Evolutionary conservation across 2,113 vertebrate species (phyloP), one percentile per base, ranked within the genome.

Genomic region (Saguinus midas): DNA sequence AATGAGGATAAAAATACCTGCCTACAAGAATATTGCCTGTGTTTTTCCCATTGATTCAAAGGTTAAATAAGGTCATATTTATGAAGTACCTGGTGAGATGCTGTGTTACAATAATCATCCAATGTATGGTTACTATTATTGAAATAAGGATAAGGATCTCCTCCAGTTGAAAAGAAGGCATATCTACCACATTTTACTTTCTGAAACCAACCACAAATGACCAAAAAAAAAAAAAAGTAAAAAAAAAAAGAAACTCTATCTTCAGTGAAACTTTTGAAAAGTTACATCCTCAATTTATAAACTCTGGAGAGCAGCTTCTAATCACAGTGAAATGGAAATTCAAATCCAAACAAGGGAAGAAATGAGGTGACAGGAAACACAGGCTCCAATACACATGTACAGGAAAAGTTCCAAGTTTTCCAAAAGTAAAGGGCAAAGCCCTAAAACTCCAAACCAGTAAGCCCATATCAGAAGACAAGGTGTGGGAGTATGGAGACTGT

Each of bases 221-320:
- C 73, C 35, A 90, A 91, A 79, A 79, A 9, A 86, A 5, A 37
- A 78, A 58, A 27, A 61, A 61, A 25, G 3, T 0, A 57, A 57
- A 43, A 43, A 43, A 55, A 90, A 94, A 93, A 40, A 23, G 32
- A 93, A 90, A 84, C 29, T 40, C 20, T 5, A 29, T 64, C 8
- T 79, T 64, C 32, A 72, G 18, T 55, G 43, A 93, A 91, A 57
- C 55, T 80, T 92, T 91, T 93, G n/a, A 81, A 89, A 78, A 93
- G 40, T 45, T 43, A 83, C 82, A 91, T 55, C 68, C 50, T 2
- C 43, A 50, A 55, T 11, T 50, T 35, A 91, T 6, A 40, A 70
- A 64, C 21, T 37, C 40, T 35, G 35, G 76, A 73, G 52, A 85
- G 52, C 66, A 11, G 58, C 68, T 52, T 76, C n/a, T 55, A 89